A percentile compares a stretch with the other conserved stretches of the same genome.
These are phyloP conservation scores for Campylorhamphus procurvoides DNA, from an alignment of 2,113 vertebrate species.

Conservation along the genomic window DNA sequence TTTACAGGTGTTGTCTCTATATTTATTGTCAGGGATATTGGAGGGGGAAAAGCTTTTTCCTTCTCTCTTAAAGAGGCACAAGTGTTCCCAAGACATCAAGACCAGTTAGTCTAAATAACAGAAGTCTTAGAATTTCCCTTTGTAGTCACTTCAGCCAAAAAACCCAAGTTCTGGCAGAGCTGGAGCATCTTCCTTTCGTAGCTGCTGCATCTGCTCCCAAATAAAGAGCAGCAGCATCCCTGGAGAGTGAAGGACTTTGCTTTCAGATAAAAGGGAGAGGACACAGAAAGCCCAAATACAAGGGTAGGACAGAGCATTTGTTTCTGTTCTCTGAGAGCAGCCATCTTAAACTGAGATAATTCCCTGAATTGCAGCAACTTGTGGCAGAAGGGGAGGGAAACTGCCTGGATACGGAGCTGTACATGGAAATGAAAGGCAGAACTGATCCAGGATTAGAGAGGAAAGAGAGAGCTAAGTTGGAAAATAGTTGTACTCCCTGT, in stretches of 20 bases:
- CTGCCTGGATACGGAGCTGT: conserved; percentile 27
- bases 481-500: background rate
- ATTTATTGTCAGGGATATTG: background rate
- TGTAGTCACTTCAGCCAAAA: background rate
- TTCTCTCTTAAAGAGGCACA: background rate
- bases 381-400: background rate
- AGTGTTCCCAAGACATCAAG: background rate
- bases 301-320: background rate
- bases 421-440: background rate
- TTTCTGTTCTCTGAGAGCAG: background rate
- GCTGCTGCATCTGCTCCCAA: background rate
- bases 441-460: background rate
- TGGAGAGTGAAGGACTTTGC: background rate
- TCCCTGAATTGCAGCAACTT: background rate
- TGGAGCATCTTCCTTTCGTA: background rate
- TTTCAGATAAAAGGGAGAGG: background rate
- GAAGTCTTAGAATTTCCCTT: background rate
- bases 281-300: background rate
- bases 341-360: conserved; percentile 1
- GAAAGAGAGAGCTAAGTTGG: background rate
- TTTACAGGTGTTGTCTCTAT: background rate
- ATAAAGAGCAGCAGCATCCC: background rate
- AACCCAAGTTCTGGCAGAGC: background rate
- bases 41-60: background rate
- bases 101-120: background rate